Base-by-base conservation (phyloP, 1,140 invertebrate species). In the Akabosia matsudoensis region DNA sequence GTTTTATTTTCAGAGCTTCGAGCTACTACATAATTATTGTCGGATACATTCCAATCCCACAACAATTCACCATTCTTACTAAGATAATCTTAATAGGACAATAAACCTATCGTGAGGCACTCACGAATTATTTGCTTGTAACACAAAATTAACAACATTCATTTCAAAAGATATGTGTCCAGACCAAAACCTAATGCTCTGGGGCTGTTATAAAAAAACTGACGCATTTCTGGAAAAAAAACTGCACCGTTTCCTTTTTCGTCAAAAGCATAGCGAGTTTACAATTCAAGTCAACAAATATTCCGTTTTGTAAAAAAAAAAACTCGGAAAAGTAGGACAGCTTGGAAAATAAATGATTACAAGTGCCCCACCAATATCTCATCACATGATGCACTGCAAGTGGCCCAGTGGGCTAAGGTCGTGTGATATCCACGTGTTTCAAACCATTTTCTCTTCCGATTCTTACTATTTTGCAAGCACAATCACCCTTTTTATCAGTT, bases 71-170 rank as follows among this genome's bases (percentile, higher is more conserved):
- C 7, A 10, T 45, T 10, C 37, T 18, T 10, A 45, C 37, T 18
- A 45, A 7, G 18, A 45, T 10, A 45, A 10, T 7, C 37, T 45
- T 18, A 45, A 45, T 45, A 10, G 37, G 37, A 56, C n/a, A 22
- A 56, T 56, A 24, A 10, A 56, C 24, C 10, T 22, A 22, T 16
- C 54, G 3, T 16, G 7, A 4, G 14, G 22, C 24, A 56, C 4
- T 56, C 24, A n/a, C 54, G 54, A 56, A 67, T 67, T 67, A 67
- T 67, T n/a, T 67, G 61, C 61, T 67, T 7, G 2, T 61, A 61
- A 67, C 61, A n/a, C n/a, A 24, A 61, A 61, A 61, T 67, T 67
- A 67, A 67, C 61, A 16, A 31, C 61, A n/a, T n/a, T n/a, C n/a
- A n/a, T n/a, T n/a, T n/a, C n/a, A n/a, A n/a, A n/a, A n/a, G n/a